Evolutionary conservation across 2,888 invertebrate genomes (phyloP), one percentile per base, ranked within the genome.

Genomic region (Agrochola circellaris): DNA sequence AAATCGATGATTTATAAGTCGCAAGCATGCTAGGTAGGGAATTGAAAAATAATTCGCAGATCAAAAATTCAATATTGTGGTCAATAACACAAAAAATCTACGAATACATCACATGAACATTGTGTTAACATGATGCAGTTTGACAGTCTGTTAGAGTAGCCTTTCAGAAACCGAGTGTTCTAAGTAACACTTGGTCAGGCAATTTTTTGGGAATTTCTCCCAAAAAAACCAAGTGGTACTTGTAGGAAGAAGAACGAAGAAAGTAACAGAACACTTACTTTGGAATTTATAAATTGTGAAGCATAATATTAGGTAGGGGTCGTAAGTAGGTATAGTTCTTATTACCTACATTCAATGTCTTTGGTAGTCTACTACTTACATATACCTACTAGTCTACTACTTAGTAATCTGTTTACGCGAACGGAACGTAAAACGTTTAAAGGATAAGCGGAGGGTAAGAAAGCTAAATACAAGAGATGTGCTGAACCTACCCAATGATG

Each of bases 401-500:
- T 34, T 34, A n/a, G 17, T n/a, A 42, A 65, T 65, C 11, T 65
- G 45, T 20, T 45, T 20, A 65, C 20, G 3, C 45, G 42, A 45
- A 65, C 17, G 6, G 17, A n/a, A 42, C 6, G n/a, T 26, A 42
- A 45, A 42, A 8, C n/a, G n/a, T 38, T 20, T 26, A 20, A 15
- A 38, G 17, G 9, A 3, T 45, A 45, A 13, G 45, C 3, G 42
- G 26, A 45, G 26, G 20, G 45, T 26, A 20, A 26, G 26, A 30
- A 45, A 45, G n/a, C n/a, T 11, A 45, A 26, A 30, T 17, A 34
- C 90, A 60, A 56, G 15, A 45, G 9, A 17, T 30, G 30, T 61
- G 11, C 13, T 51, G 7, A 42, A 69, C 81, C 6, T 91, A 97
- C 97, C 93, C 95, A 97, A 90, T 97, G 95, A 60, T 97, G 94